Percentiles rank a stretch among this genome's conserved stretches.
Evolutionary conservation across 1,140 invertebrate species (phyloP).

Genomic region (Drosophila trapezifrons): DNA sequence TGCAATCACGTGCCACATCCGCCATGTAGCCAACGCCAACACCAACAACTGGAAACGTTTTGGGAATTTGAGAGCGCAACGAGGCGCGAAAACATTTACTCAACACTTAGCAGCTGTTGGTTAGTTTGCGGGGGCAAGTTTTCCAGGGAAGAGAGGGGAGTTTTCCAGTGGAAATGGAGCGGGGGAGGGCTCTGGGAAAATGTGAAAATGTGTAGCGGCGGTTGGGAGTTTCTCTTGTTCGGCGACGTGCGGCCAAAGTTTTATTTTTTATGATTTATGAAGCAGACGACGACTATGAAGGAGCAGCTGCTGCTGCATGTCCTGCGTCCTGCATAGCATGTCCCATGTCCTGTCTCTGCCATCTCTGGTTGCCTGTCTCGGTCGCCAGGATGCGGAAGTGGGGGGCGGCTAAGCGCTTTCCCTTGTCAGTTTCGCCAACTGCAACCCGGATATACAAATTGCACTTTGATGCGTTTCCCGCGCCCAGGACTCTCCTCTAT

Average conservation of each 20-base stretch:
- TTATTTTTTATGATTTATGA: conserved; percentile 77
- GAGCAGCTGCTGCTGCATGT: conserved; percentile 62
- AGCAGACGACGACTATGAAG: conserved; percentile 50
- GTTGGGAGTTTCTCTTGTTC: conserved; percentile 35
- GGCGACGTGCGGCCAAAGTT: conserved; percentile 71
- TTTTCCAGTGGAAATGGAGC: too few species aligned
- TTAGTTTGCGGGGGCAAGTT: conserved; percentile 39
- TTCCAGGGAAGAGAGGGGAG: neutral
- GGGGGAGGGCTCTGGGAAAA: too few species aligned
- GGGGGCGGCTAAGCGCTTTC: conserved; percentile 55
- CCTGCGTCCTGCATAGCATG: conserved; percentile 16
- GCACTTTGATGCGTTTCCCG: conserved; percentile 72
- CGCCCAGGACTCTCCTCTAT: conserved; percentile 11
- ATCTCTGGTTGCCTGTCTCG: conserved; percentile 36
- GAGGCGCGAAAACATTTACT: conserved; percentile 82
- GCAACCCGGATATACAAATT: conserved; percentile 74
- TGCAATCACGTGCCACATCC: conserved; percentile 68
- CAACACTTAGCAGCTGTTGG: conserved; percentile 77
- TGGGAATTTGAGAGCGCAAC: conserved; percentile 67
- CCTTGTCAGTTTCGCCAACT: conserved; percentile 45
- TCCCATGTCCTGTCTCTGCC: conserved; percentile 21
- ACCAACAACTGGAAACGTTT: conserved; percentile 53
- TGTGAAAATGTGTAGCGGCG: conserved; percentile 6
- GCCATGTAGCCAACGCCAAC: conserved; percentile 28
- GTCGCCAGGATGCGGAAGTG: conserved; percentile 51